Conservation (phyloP, 2,797 vertebrate genomes). For the Prionace glauca region DNA sequence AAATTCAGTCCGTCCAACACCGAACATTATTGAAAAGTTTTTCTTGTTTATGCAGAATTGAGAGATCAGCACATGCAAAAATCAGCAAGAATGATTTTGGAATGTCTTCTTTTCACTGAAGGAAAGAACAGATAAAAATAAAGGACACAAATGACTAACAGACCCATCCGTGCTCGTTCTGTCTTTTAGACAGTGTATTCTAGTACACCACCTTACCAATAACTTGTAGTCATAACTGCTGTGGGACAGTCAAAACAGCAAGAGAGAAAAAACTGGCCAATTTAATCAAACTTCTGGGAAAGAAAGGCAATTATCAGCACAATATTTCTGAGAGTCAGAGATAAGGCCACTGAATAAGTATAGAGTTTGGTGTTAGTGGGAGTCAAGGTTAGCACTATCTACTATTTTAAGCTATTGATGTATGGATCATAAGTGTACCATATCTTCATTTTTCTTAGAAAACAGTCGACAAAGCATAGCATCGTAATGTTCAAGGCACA, state of each 20-base stretch:
- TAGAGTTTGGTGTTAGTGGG: neutral
- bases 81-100: neutral
- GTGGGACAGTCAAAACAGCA: neutral
- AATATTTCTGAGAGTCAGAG: too few species aligned
- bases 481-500: neutral
- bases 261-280: neutral
- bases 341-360: neutral
- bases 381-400: neutral
- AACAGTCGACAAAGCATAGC: neutral
- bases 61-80: neutral
- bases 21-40: too few species aligned
- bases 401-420: neutral
- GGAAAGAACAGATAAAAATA: neutral
- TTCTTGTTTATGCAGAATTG: neutral
- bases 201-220: neutral
- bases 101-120: neutral
- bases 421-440: neutral
- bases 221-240: neutral
- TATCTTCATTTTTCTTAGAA: neutral
- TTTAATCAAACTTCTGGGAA: neutral
- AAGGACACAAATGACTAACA: neutral
- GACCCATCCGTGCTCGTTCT: neutral
- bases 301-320: neutral
- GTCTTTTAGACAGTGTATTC: neutral
- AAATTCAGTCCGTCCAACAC: too few species aligned